Base-by-base conservation (phyloP, 37 sponge, comb jelly and placozoan genomes). In the Agelas oroides region DNA sequence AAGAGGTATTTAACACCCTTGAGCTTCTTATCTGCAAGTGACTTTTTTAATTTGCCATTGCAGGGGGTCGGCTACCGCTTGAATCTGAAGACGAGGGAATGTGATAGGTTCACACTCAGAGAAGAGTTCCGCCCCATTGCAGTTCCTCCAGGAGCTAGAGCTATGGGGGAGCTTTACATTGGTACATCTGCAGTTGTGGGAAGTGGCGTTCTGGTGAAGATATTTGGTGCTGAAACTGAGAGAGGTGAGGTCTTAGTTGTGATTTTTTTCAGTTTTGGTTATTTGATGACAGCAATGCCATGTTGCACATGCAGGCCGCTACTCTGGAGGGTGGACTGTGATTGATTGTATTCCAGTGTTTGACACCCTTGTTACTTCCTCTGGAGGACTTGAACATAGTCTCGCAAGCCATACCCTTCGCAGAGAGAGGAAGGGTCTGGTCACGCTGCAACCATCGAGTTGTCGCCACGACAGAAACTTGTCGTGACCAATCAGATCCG, bases 31-130 rank as follows among this genome's bases (percentile, higher is more conserved):
- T 46, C 46, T 12, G 46, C 46, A 12, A 5, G 12, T 61, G 27
- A 25, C 68, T 67, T 19, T 67, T 32, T 31, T 19, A 33, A 67
- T 30, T 8, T 38, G 34, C 39, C 5, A 41, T 55, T 14, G 34
- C 78, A 89, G 90, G 62, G 56, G 61, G 36, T 71, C 5, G 62
- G 71, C 17, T 90, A 75, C 61, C 65, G 81, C 12, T 13, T 76
- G 41, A 90, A 90, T 35, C 2, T 75, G 35, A 40, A 52, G 59
- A 90, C 91, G 0, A 59, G 75, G 67, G 39, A 64, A 66, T 89
- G 90, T 64, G 52, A 69, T 0, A 78, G 62, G 59, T 63, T 34
- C 20, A 0, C 65, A 24, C 68, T 89, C 0, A 27, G 59, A 0
- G 78, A 63, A 72, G 25, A 46, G 20, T 93, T 89, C 71, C 81